These are phyloP conservation scores for Lophius americanus DNA, from an alignment of 2,797 vertebrate species.

Conservation along the genomic window DNA sequence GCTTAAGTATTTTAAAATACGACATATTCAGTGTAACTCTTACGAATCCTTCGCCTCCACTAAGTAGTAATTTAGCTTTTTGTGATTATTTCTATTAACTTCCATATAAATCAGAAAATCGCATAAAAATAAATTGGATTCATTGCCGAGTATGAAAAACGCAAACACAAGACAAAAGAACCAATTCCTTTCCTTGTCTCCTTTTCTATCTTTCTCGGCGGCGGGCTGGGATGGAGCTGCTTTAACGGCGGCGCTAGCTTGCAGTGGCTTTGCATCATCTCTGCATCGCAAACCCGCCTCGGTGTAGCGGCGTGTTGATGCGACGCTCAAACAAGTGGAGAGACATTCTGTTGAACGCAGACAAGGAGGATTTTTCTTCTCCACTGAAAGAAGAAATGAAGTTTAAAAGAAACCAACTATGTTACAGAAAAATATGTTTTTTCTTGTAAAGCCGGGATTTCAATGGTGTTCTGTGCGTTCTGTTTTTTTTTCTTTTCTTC, in stretches of 20 bases:
- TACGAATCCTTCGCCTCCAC: no score
- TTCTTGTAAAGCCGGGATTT: slow-evolving; percentile 3
- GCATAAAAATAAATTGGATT: background rate
- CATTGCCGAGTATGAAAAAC: background rate
- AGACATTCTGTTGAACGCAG: slow-evolving; percentile 40
- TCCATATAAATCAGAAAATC: slow-evolving; percentile 36
- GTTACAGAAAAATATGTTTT: background rate
- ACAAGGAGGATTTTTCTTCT: slow-evolving; percentile 1
- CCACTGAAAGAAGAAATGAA: background rate
- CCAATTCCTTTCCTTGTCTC: slow-evolving; percentile 13
- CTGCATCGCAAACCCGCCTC: slow-evolving; percentile 35
- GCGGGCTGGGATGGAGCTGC: slow-evolving; percentile 28
- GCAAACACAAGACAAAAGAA: background rate
- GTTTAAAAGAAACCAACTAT: background rate
- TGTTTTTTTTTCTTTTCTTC: slow-evolving; percentile 10
- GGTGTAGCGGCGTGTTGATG: slow-evolving; percentile 33
- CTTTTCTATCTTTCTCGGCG: slow-evolving; percentile 20
- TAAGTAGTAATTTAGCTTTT: slow-evolving; percentile 6
- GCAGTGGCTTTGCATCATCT: slow-evolving; percentile 72
- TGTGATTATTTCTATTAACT: slow-evolving; percentile 24
- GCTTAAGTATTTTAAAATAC: no score
- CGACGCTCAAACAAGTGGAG: slow-evolving; percentile 38
- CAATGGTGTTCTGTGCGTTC: no score
- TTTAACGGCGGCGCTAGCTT: slow-evolving; percentile 52
- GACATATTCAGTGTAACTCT: no score